Evolutionary conservation across 1,140 invertebrate genomes (phyloP), one percentile per base, ranked within the genome.

Genomic region (Dendroctonus ponderosae): DNA sequence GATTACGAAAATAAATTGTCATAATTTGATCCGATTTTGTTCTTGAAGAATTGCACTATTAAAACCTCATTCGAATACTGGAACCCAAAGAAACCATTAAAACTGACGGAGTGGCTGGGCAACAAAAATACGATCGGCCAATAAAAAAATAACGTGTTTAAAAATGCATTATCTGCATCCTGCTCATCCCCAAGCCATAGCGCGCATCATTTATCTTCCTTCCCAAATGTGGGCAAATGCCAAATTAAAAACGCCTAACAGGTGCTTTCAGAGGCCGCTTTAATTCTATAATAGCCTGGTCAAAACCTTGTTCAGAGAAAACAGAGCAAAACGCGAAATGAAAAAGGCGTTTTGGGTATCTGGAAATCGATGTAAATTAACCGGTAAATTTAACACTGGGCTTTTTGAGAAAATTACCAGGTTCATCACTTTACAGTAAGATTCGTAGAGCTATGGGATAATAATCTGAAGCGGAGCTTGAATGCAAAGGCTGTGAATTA

Each of bases 141-240:
- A 63, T 63, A 63, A 63, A 63, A 63, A 62, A 63, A 14, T 39
- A 63, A 63, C 26, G 62, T 63, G 62, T 56, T 63, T 63, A 63
- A 62, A 62, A 62, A 65, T 65, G 62, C 62, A 65, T 65, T 65
- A 57, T 65, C 62, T 65, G 62, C 62, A 65, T 65, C 62, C 62
- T 65, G 62, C 44, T 65, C 62, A 56, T 56, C 42, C 62, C 43
- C 49, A 65, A 65, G 53, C 44, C 62, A 42, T 37, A 65, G 51
- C 15, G 53, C 9, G 42, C 62, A 65, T 65, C 62, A 65, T 65
- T 65, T 65, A 65, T 65, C 62, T 65, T 65, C 53, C 43, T 56
- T 56, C 62, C 15, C 62, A 65, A 65, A 65, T 56, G 62, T 65
- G 62, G 61, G 62, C 62, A 54, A 54, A 63, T 63, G 62, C 62